phyloP scores from a whole-genome alignment of 2,888 invertebrate genomes.

The Acronicta leporina region DNA sequence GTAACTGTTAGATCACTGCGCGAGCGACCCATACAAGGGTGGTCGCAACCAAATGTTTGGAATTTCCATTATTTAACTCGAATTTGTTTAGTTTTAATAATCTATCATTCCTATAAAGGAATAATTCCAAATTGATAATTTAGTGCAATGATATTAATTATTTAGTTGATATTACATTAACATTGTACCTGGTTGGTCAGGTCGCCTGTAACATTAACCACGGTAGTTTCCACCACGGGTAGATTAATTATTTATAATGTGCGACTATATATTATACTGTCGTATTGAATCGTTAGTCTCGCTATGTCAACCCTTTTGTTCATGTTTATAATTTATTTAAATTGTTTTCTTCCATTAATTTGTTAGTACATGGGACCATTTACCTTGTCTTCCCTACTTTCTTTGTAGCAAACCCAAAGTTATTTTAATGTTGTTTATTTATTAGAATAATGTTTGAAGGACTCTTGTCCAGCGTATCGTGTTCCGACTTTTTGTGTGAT shows the following conservation, averaged over 20 bases:
- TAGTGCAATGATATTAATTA: conserved; percentile 87
- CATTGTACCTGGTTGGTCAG: conserved; percentile 52
- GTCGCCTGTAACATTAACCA: conserved; percentile 53
- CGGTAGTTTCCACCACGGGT: conserved; percentile 65
- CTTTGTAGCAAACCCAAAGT: conserved; percentile 84
- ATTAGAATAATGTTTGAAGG: conserved; percentile 73
- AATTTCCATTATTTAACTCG: conserved; percentile 74
- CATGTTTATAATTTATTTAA: conserved; percentile 73
- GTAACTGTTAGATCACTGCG: conserved; percentile 29
- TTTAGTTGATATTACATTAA: conserved; percentile 70
- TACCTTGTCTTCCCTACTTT: conserved; percentile 83
- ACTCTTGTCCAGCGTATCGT: conserved; percentile 49
- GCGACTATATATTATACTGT: conserved; percentile 19
- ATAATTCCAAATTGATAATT: conserved; percentile 85
- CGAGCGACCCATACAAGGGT: conserved; percentile 16
- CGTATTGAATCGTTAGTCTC: conserved; percentile 51
- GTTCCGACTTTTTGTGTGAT: conserved; percentile 34
- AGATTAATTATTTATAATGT: conserved; percentile 58
- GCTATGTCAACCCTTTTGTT: conserved; percentile 65
- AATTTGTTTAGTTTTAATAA: conserved; percentile 83
- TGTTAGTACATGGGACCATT: conserved; percentile 76
- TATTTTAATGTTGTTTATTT: conserved; percentile 83
- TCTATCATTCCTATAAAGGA: conserved; percentile 84
- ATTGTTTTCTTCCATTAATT: conserved; percentile 66
- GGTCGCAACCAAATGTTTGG: conserved; percentile 46